These are phyloP conservation scores for Pristionchus entomophagus DNA, from an alignment of 2,888 invertebrate species.

Conservation along the genomic window DNA sequence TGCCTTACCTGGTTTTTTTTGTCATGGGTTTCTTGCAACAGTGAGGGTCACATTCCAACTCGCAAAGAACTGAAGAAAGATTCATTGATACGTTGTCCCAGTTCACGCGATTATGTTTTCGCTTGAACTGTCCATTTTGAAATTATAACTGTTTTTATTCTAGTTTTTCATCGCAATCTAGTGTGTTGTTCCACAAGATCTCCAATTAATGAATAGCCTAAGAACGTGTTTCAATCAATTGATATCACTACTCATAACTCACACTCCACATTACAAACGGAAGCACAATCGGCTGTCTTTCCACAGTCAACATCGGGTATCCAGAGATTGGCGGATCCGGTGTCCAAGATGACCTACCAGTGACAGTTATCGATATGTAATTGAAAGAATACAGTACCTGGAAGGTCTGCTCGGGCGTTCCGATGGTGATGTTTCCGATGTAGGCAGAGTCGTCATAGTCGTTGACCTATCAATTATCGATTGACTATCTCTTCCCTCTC, in stretches of 20 bases:
- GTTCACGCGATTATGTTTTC: too few relatives aligned
- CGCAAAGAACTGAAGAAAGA: not conserved
- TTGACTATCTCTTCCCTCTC: not conserved
- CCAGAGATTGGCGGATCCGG: constrained; percentile 68
- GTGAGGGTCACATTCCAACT: not conserved
- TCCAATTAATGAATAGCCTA: too few relatives aligned
- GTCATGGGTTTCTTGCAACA: not conserved
- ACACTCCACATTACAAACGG: not conserved
- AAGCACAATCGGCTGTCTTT: not conserved
- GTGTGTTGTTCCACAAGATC: too few relatives aligned
- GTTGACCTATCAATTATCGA: constrained; percentile 10
- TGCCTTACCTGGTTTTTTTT: not conserved
- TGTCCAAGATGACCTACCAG: constrained; percentile 61
- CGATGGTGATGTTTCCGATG: constrained; percentile 42
- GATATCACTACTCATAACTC: too few relatives aligned
- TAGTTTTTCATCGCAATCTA: too few relatives aligned
- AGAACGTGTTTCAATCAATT: too few relatives aligned
- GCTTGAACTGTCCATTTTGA: too few relatives aligned
- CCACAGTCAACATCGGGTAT: constrained; percentile 60
- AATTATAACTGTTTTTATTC: too few relatives aligned
- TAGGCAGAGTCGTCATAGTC: constrained; percentile 41
- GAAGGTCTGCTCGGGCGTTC: constrained; percentile 39
- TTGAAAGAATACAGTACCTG: not conserved
- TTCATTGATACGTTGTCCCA: too few relatives aligned
- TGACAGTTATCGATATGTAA: too few relatives aligned